phyloP scores from a whole-genome alignment of 2,888 invertebrate species.

The Melieria picta region DNA sequence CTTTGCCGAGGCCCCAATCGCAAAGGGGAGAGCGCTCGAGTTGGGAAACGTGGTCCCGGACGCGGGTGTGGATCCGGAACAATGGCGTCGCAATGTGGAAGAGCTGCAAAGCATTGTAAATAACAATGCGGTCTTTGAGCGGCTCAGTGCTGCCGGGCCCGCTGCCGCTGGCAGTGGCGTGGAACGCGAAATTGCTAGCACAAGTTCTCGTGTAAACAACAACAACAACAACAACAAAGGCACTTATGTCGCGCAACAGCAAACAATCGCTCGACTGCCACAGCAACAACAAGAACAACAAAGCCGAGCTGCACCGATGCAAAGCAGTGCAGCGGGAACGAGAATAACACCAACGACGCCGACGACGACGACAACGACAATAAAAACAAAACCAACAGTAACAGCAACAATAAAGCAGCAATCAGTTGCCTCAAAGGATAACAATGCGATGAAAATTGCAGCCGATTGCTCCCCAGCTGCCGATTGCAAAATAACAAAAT shows the following conservation, averaged over 20 bases:
- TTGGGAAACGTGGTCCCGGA: background rate
- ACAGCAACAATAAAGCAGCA: slow-evolving; percentile 12
- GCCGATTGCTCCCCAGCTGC: too few relatives aligned
- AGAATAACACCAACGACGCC: background rate
- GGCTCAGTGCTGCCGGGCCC: background rate
- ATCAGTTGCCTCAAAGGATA: background rate
- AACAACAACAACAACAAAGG: background rate
- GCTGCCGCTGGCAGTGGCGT: background rate
- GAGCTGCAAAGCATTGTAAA: background rate
- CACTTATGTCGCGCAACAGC: too few relatives aligned
- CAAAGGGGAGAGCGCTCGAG: too few relatives aligned
- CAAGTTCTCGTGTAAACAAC: background rate
- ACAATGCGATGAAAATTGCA: background rate
- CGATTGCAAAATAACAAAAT: too few relatives aligned
- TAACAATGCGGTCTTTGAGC: background rate
- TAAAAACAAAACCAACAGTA: slow-evolving; percentile 3
- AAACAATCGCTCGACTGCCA: background rate
- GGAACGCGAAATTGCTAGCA: background rate
- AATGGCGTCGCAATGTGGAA: background rate
- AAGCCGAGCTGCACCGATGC: background rate
- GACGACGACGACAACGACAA: slow-evolving; percentile 9
- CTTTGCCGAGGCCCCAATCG: slow-evolving; percentile 40
- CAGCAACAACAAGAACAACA: slow-evolving; percentile 16
- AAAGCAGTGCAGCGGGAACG: background rate
- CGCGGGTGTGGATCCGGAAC: background rate